phyloP scores from a whole-genome alignment of 2,113 vertebrate species.

The Capreolus pygargus region DNA sequence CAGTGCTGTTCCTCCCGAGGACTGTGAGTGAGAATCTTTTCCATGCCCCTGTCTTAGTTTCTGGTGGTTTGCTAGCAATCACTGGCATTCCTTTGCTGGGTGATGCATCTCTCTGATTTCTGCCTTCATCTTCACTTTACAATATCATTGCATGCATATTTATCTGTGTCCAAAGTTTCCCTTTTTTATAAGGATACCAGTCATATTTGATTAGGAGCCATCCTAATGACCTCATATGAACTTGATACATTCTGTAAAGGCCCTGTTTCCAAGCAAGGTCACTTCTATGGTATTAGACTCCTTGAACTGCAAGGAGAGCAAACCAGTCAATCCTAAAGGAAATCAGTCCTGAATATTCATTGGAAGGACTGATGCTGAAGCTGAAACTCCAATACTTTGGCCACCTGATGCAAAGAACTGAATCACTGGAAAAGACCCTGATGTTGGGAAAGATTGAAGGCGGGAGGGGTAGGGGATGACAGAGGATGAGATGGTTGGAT shows the following conservation, averaged over 20 bases:
- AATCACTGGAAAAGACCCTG: background rate
- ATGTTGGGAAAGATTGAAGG: background rate
- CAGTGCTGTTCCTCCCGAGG: accelerated
- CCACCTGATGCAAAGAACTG: background rate
- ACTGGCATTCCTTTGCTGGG: background rate
- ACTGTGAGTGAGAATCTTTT: background rate
- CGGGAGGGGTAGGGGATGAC: background rate
- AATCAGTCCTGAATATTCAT: background rate
- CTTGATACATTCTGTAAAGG: background rate
- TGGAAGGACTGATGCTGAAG: background rate
- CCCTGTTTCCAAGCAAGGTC: background rate
- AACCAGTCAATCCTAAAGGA: background rate
- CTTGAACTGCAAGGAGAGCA: background rate
- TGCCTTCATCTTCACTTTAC: background rate
- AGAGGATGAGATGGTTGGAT: background rate
- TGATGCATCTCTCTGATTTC: background rate
- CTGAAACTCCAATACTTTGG: background rate
- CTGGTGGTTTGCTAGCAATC: background rate
- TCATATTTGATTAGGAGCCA: background rate
- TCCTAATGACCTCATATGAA: background rate
- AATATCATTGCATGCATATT: background rate
- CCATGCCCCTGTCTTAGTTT: background rate
- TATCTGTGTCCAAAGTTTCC: background rate
- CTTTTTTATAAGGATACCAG: background rate
- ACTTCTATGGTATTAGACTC: background rate